Conservation (phyloP, 2,888 invertebrate genomes). For the Dryobotodes eremita region DNA sequence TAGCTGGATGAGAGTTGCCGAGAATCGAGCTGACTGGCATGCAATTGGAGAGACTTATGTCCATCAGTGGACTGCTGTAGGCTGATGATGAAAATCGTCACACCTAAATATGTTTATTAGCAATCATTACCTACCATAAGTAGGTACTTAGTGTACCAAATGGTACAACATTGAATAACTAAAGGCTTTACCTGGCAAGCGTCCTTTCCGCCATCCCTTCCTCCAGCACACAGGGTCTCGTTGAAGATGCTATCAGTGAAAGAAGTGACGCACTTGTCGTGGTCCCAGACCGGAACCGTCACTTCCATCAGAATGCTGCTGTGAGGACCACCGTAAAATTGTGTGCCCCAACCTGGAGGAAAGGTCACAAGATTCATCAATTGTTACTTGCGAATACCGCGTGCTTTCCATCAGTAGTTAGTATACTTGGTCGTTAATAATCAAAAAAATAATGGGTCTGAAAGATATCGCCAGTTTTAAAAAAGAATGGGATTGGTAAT, state of each 20-base stretch:
- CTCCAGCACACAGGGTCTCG: slow-evolving; percentile 94
- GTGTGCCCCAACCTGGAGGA: slow-evolving; percentile 94
- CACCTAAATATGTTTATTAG: neutral
- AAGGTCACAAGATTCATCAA: neutral
- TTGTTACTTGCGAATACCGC: neutral
- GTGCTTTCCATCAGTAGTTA: neutral
- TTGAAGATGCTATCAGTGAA: slow-evolving; percentile 92
- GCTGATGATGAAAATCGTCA: neutral
- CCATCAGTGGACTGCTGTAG: too few species aligned
- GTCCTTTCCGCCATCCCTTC: slow-evolving; percentile 94
- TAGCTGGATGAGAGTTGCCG: neutral
- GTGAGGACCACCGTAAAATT: slow-evolving; percentile 93
- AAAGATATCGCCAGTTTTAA: neutral
- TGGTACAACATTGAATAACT: neutral
- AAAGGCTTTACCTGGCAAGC: slow-evolving; percentile 93
- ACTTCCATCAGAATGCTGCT: slow-evolving; percentile 94
- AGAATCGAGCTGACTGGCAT: neutral
- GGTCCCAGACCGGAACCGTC: slow-evolving; percentile 94
- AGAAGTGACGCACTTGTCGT: slow-evolving; percentile 91
- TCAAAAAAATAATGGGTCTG: neutral
- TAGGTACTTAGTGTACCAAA: neutral
- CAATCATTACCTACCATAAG: neutral
- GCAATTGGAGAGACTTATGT: too few species aligned
- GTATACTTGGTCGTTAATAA: neutral
- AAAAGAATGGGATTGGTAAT: neutral